Conservation (phyloP, 1,140 invertebrate genomes). For the Holcopasites calliopsidis region DNA sequence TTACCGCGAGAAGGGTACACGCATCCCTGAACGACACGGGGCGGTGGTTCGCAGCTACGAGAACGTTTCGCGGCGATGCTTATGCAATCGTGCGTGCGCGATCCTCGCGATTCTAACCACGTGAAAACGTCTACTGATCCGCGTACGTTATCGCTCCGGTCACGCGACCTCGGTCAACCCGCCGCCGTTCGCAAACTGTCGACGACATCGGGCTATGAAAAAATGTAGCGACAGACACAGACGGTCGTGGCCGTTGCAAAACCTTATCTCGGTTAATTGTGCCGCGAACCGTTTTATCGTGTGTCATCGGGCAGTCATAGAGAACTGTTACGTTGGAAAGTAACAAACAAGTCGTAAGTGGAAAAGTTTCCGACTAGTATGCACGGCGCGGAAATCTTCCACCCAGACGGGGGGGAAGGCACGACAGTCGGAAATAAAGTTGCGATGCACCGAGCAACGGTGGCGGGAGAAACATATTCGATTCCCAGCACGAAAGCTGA, state of each 20-base stretch:
- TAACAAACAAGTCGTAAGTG: background rate
- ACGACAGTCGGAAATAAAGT: background rate
- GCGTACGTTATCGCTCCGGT: background rate
- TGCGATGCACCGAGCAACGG: background rate
- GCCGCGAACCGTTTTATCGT: background rate
- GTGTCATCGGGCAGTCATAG: background rate
- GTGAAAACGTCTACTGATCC: background rate
- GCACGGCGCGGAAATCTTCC: slow-evolving; percentile 14
- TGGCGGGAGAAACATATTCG: slow-evolving; percentile 1
- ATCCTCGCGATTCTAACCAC: slow-evolving; percentile 1
- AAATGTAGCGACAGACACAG: too few species aligned
- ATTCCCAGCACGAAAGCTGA: background rate
- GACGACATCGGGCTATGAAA: background rate
- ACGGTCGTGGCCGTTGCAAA: background rate
- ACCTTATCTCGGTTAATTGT: slow-evolving; percentile 1
- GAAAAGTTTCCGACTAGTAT: background rate
- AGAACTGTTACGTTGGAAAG: background rate
- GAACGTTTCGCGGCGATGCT: background rate
- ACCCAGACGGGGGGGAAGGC: too few species aligned
- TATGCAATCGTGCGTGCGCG: background rate
- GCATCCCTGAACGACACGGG: too few species aligned
- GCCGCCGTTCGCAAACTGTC: background rate
- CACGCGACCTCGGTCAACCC: slow-evolving; percentile 30
- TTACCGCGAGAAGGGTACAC: too few species aligned
- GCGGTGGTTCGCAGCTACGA: background rate